Conservation (phyloP, 2,113 vertebrate species). For the Galeopterus variegatus region DNA sequence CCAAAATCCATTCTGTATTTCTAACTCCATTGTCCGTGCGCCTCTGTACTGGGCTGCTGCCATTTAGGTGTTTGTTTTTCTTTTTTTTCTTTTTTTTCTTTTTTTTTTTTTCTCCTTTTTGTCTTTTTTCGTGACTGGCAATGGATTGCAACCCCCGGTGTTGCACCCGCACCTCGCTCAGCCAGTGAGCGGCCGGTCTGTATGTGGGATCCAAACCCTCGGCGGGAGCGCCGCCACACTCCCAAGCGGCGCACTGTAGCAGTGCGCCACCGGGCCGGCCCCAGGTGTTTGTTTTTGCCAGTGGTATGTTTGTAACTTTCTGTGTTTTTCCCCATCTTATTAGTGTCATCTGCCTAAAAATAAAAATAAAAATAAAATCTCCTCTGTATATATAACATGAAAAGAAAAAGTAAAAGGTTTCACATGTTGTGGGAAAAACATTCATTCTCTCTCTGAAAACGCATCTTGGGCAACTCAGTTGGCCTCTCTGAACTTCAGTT, state of each 20-base stretch:
- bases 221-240: no score
- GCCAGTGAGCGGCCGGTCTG: no score
- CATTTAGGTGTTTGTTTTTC: background rate
- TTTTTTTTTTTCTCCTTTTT: no score
- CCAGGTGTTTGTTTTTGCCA: constrained; percentile 19
- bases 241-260: no score
- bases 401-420: constrained; percentile 9
- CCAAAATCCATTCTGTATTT: background rate
- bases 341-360: background rate
- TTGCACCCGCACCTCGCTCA: no score
- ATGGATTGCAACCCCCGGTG: no score
- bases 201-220: no score
- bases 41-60: background rate
- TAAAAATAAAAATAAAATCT: background rate
- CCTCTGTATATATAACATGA: background rate
- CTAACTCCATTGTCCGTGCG: background rate
- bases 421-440: background rate
- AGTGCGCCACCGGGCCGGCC: no score
- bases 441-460: background rate
- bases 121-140: no score
- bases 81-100: no score
- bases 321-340: background rate
- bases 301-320: background rate
- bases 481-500: background rate
- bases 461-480: background rate